A percentile compares a stretch with the other conserved stretches of the same genome.
These are phyloP conservation scores for Orthonevra nobilis DNA, from an alignment of 2,888 invertebrate species.

Conservation along the genomic window DNA sequence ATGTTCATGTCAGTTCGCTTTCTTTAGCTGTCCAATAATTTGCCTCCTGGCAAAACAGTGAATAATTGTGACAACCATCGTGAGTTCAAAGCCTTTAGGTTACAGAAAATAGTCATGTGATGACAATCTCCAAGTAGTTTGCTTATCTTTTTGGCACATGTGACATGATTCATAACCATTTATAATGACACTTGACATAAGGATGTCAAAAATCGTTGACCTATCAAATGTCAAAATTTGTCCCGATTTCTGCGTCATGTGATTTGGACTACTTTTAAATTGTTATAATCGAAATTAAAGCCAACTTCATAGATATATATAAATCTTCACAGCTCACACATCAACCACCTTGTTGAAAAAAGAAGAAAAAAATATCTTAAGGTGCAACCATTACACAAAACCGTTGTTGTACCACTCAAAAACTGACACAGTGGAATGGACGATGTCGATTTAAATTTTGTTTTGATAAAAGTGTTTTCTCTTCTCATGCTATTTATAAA, in stretches of 20 bases:
- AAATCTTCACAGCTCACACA: slow-evolving; percentile 10
- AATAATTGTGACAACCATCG: slow-evolving; percentile 14
- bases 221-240: background rate
- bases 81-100: slow-evolving; percentile 19
- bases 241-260: no score
- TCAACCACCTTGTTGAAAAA: slow-evolving; percentile 7
- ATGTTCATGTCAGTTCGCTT: slow-evolving; percentile 49
- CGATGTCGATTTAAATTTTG: slow-evolving; percentile 5
- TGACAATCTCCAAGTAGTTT: slow-evolving; percentile 5
- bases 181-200: background rate
- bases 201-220: slow-evolving; percentile 5
- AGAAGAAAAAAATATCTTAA: background rate
- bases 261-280: background rate
- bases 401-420: slow-evolving; percentile 9
- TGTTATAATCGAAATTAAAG: slow-evolving; percentile 1
- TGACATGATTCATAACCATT: background rate
- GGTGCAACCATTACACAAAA: background rate
- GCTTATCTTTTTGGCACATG: background rate
- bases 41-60: slow-evolving; percentile 5
- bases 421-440: slow-evolving; percentile 18
- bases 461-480: slow-evolving; percentile 33
- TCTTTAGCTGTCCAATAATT: slow-evolving; percentile 30
- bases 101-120: slow-evolving; percentile 7
- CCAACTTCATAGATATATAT: slow-evolving; percentile 4
- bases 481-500: background rate